These are phyloP conservation scores for Chamaedrilus cognettii DNA, from an alignment of 2,888 invertebrate species.

Conservation along the genomic window DNA sequence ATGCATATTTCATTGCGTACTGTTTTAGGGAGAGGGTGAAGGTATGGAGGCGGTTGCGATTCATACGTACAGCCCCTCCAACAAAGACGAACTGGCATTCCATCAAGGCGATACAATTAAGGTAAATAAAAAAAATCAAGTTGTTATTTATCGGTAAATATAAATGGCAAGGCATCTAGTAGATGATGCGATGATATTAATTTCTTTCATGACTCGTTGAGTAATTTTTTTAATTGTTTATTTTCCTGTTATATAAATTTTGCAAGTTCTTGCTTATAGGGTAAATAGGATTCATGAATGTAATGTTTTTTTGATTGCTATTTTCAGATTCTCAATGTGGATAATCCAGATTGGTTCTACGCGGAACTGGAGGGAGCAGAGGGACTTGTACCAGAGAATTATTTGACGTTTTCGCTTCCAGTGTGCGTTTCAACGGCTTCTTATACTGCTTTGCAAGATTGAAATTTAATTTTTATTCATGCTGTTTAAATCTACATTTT, in stretches of 20 bases:
- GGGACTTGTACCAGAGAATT: slow-evolving; percentile 6
- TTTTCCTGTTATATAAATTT: too few relatives aligned
- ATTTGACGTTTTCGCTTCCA: not conserved
- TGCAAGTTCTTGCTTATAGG: not conserved
- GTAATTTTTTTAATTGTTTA: too few relatives aligned
- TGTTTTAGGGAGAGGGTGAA: not conserved
- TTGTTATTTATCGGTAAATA: too few relatives aligned
- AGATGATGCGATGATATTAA: too few relatives aligned
- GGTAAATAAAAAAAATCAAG: not conserved
- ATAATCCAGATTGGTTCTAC: slow-evolving; percentile 2
- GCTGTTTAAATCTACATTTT: too few relatives aligned
- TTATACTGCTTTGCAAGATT: too few relatives aligned
- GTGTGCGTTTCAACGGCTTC: slow-evolving; percentile 3
- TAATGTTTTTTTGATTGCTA: not conserved
- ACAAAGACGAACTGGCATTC: slow-evolving; percentile 1
- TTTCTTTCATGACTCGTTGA: too few relatives aligned
- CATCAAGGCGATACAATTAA: slow-evolving; percentile 7
- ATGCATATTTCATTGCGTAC: too few relatives aligned
- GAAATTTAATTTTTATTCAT: too few relatives aligned
- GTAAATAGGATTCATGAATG: not conserved
- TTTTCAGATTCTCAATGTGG: slow-evolving; percentile 1
- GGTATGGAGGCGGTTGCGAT: slow-evolving; percentile 3
- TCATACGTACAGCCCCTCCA: not conserved
- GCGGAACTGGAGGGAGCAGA: not conserved
- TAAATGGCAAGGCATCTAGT: too few relatives aligned